A percentile compares a stretch with the other conserved stretches of the same genome.
These are phyloP conservation scores for Pogonocherus hispidulus DNA, from an alignment of 2,888 invertebrate species.

Conservation along the genomic window DNA sequence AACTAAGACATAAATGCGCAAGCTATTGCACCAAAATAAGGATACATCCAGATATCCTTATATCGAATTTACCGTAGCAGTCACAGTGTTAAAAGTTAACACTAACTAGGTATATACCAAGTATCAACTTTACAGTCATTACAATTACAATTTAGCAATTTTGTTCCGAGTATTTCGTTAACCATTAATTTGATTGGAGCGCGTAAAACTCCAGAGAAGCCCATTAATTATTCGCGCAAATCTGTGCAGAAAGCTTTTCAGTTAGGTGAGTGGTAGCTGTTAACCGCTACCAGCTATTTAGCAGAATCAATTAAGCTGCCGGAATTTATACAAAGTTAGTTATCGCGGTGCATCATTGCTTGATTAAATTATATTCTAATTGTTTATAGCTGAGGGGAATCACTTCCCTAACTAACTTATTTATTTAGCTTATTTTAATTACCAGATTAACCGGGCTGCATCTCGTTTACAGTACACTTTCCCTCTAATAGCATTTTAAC, in stretches of 20 bases:
- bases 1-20: too few relatives aligned
- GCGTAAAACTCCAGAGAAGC: slow-evolving; percentile 8
- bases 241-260: slow-evolving; percentile 13
- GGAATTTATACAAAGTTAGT: slow-evolving; percentile 45
- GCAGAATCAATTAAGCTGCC: slow-evolving; percentile 43
- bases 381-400: slow-evolving; percentile 56
- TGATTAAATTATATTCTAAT: slow-evolving; percentile 57
- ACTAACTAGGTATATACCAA: not conserved
- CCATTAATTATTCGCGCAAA: slow-evolving; percentile 17
- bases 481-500: slow-evolving; percentile 10
- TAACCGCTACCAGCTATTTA: slow-evolving; percentile 33
- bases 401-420: slow-evolving; percentile 51
- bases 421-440: too few relatives aligned
- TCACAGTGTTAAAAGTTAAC: too few relatives aligned
- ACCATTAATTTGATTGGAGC: slow-evolving; percentile 8
- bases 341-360: slow-evolving; percentile 46
- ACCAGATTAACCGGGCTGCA: slow-evolving; percentile 32
- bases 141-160: not conserved
- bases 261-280: slow-evolving; percentile 13
- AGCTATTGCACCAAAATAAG: too few relatives aligned
- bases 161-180: not conserved
- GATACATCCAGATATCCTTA: too few relatives aligned
- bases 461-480: slow-evolving; percentile 17
- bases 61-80: too few relatives aligned
- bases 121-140: not conserved